These are phyloP conservation scores for Spodoptera littoralis DNA, from an alignment of 2,888 invertebrate species.

Conservation along the genomic window DNA sequence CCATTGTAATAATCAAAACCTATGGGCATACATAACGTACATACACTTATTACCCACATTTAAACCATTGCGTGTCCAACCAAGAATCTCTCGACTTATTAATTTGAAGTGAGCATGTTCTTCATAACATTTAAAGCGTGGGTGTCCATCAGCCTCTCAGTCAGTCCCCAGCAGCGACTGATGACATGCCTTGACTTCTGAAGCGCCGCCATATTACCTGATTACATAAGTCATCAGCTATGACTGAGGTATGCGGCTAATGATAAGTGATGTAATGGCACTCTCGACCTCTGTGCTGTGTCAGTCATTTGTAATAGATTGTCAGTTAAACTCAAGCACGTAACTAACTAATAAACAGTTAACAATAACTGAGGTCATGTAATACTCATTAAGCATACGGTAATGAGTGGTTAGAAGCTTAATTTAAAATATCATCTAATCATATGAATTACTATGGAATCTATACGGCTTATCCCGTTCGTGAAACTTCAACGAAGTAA, in stretches of 20 bases:
- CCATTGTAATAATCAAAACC: too few relatives aligned
- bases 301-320: conserved; percentile 14
- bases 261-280: conserved; percentile 25
- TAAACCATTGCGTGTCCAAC: too few relatives aligned
- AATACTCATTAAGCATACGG: neutral
- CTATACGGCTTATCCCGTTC: too few relatives aligned
- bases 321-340: conserved; percentile 5
- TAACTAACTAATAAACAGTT: conserved; percentile 9
- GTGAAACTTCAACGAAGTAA: too few relatives aligned
- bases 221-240: conserved; percentile 15
- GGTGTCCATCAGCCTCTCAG: too few relatives aligned
- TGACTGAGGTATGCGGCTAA: conserved; percentile 13
- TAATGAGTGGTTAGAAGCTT: neutral
- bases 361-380: neutral
- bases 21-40: too few relatives aligned
- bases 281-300: conserved; percentile 13
- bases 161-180: neutral
- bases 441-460: too few relatives aligned
- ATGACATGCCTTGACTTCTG: conserved; percentile 1
- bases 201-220: conserved; percentile 8
- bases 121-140: too few relatives aligned
- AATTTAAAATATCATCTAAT: too few relatives aligned
- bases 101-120: too few relatives aligned
- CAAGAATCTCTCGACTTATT: too few relatives aligned
- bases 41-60: too few relatives aligned